phyloP scores from a whole-genome alignment of 2,888 invertebrate species.

The Phytoseiulus persimilis region DNA sequence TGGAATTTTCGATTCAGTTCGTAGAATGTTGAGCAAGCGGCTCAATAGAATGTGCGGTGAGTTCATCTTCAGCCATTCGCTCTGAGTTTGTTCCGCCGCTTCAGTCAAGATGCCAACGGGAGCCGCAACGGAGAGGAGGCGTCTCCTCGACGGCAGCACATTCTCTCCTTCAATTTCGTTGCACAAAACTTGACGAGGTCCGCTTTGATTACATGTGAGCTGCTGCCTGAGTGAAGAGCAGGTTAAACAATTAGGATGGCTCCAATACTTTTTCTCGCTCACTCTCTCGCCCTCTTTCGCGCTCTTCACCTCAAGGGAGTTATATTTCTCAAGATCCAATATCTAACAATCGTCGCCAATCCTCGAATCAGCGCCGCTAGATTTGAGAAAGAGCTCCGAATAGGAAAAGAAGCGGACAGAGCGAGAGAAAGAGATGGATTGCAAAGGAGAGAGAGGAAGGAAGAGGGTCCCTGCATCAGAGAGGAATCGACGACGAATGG shows the following conservation, averaged over 20 bases:
- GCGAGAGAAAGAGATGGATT: background rate
- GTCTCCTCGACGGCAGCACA: too few relatives aligned
- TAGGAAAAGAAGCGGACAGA: background rate
- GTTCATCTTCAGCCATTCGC: too few relatives aligned
- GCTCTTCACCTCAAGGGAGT: background rate
- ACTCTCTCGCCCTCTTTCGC: background rate
- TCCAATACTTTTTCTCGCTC: background rate
- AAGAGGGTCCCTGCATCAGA: background rate
- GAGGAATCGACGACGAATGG: background rate
- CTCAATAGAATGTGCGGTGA: too few relatives aligned
- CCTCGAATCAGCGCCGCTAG: background rate
- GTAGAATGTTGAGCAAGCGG: too few relatives aligned
- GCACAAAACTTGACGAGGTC: too few relatives aligned
- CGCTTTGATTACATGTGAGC: too few relatives aligned
- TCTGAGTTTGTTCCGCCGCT: too few relatives aligned
- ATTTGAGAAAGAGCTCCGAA: background rate
- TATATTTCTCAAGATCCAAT: slow-evolving; percentile 5
- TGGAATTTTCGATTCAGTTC: too few relatives aligned
- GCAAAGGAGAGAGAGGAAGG: background rate
- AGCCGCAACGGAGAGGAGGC: too few relatives aligned
- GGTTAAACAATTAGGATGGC: background rate
- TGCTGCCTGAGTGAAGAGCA: too few relatives aligned
- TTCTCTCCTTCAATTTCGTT: too few relatives aligned
- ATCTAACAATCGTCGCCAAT: background rate
- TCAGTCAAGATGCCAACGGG: too few relatives aligned